A percentile compares a stretch with the other conserved stretches of the same genome.
Conservation (phyloP, 2,113 vertebrate species). For the Gobio gobio region DNA sequence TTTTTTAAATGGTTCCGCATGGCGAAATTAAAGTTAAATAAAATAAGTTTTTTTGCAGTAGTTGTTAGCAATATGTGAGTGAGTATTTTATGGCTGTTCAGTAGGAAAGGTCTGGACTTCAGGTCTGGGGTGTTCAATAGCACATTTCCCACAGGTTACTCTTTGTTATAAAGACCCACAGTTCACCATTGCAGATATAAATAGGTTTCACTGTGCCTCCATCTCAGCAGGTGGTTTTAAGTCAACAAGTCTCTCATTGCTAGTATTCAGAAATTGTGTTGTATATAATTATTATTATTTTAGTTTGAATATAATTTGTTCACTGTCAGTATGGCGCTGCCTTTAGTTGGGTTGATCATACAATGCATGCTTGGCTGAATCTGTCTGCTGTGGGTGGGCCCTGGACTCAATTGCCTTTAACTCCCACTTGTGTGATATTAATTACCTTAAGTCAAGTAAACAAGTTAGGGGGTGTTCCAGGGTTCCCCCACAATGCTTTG, state of each 20-base stretch:
- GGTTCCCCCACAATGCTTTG: conserved; percentile 63
- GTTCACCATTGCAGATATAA: not conserved
- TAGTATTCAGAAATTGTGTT: not conserved
- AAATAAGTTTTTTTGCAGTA: not conserved
- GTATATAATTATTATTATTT: not conserved
- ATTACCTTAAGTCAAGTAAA: conserved; percentile 63
- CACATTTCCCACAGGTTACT: not conserved
- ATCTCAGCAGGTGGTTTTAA: conserved; percentile 8
- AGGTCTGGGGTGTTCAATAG: not conserved
- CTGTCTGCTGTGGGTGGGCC: conserved; percentile 49
- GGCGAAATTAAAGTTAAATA: not conserved
- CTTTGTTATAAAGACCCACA: conserved; percentile 6
- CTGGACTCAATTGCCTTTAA: conserved; percentile 48
- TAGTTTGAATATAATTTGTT: not conserved
- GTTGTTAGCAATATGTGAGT: not conserved
- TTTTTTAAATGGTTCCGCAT: not conserved
- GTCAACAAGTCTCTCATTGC: not conserved
- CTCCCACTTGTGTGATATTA: conserved; percentile 61
- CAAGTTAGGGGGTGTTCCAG: conserved; percentile 44
- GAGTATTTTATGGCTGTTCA: not conserved
- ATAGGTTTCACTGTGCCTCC: not conserved
- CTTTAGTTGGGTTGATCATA: not conserved
- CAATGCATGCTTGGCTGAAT: conserved; percentile 35
- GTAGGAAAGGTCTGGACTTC: conserved; percentile 15
- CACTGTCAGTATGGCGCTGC: not conserved